phyloP scores from a whole-genome alignment of 2,113 vertebrate species.

The Phalacrocorax aristotelis region DNA sequence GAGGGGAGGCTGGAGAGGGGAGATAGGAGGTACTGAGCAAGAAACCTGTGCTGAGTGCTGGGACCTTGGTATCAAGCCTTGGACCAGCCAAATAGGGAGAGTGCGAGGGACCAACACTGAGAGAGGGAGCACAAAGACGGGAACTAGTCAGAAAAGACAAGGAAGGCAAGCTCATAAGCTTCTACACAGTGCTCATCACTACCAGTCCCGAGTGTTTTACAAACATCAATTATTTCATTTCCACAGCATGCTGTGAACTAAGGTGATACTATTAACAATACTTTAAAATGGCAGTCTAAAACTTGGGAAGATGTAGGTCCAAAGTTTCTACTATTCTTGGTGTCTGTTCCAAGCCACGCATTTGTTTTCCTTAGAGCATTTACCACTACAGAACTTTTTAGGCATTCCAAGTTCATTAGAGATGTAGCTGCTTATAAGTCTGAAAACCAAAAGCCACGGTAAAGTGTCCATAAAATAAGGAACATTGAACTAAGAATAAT shows the following conservation, averaged over 20 bases:
- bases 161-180: background rate
- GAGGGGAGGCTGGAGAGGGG: background rate
- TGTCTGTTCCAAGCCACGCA: background rate
- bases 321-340: background rate
- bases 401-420: background rate
- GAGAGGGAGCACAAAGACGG: background rate
- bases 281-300: background rate
- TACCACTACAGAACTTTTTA: background rate
- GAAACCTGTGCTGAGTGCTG: rapidly evolving
- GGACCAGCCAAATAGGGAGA: background rate
- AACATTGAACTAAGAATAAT: background rate
- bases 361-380: background rate
- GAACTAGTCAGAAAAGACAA: background rate
- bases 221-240: background rate
- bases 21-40: background rate
- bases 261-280: background rate
- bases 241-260: background rate
- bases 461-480: background rate
- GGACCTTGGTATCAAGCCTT: background rate
- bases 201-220: background rate
- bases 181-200: background rate
- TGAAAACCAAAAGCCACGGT: background rate
- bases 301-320: background rate
- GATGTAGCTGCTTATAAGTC: background rate
- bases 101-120: rapidly evolving